phyloP scores from a whole-genome alignment of 2,888 invertebrate genomes.

The Nomada hirtipes region DNA sequence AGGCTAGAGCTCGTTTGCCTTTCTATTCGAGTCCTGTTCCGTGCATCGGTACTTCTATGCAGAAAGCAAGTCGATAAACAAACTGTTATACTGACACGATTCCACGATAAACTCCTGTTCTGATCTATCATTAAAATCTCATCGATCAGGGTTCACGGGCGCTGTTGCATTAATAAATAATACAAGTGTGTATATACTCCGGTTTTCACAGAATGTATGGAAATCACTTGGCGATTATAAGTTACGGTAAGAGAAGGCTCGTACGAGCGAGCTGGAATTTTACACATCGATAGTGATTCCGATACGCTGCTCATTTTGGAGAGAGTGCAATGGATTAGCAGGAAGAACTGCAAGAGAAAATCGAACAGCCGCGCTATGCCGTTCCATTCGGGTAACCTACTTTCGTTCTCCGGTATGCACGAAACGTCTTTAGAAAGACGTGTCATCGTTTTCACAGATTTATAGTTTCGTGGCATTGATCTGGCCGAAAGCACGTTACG shows the following conservation, averaged over 20 bases:
- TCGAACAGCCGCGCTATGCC: slow-evolving; percentile 61
- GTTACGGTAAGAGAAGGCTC: not conserved
- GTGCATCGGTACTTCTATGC: slow-evolving; percentile 24
- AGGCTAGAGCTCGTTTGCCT: slow-evolving; percentile 35
- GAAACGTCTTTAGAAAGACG: slow-evolving; percentile 54
- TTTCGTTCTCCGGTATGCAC: slow-evolving; percentile 63
- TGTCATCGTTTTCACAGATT: slow-evolving; percentile 60
- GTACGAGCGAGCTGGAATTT: slow-evolving; percentile 35
- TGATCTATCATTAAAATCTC: not conserved
- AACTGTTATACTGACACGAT: slow-evolving; percentile 3
- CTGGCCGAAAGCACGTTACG: not conserved
- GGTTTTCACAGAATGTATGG: slow-evolving; percentile 7
- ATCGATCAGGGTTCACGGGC: not conserved
- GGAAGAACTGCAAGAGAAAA: slow-evolving; percentile 70
- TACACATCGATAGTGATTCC: slow-evolving; percentile 28
- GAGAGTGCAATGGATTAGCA: slow-evolving; percentile 71
- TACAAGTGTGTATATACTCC: not conserved
- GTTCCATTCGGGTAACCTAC: slow-evolving; percentile 74
- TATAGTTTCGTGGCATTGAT: slow-evolving; percentile 34
- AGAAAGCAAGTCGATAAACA: slow-evolving; percentile 36
- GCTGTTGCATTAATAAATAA: no score
- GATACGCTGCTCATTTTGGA: slow-evolving; percentile 49
- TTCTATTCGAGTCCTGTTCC: slow-evolving; percentile 26
- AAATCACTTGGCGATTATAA: slow-evolving; percentile 21
- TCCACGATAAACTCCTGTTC: not conserved